Base-by-base conservation (phyloP, 2,113 vertebrate species). In the Prunella himalayana region DNA sequence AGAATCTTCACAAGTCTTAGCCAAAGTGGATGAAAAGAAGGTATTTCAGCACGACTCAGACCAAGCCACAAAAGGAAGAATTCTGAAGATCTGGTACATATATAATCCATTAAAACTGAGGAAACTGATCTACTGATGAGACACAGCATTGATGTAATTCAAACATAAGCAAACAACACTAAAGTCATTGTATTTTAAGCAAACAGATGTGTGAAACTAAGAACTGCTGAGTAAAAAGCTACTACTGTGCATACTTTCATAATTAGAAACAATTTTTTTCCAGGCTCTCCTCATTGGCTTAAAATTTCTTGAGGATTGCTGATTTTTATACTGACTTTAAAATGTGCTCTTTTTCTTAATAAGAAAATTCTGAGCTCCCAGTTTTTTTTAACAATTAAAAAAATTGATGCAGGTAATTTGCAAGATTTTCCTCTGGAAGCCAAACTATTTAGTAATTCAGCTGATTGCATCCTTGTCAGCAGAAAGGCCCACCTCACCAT, bases 401-500 rank as follows among this genome's bases (percentile, higher is more conserved):
- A 11, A 13, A 1, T 1, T 1, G 11, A 70, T 63, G 50, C 8
- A 75, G 23, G 20, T 47, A 78, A 59, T 11, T 75, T 45, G 35
- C 31, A 78, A 33, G 33, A 16, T 84, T 92, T 94, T 50, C 84
- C 71, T 17, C 2, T 3, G 39, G 65, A 82, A 89, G 49, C 24
- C 24, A 5, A 68, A 82, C 81, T 92, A 28, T 84, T 91, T 87
- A 89, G 87, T 79, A 54, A 90, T 91, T 91, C 83, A 81, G 72
- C 68, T 96, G 83, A 75, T 49, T 75, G 65, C 78, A 71, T 28
- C 56, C 57, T 82, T 89, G 84, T 64, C 95, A 93, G 81, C 65
- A 75, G 61, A 79, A 75, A 54, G 25, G 53, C 53, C 41, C 5
- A 0, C 64, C 51, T 95, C 86, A 50, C 64, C 2, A 0, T 27